Evolutionary conservation across 2,888 invertebrate genomes (phyloP), one percentile per base, ranked within the genome.

Genomic region (Pristionchus maxplancki): DNA sequence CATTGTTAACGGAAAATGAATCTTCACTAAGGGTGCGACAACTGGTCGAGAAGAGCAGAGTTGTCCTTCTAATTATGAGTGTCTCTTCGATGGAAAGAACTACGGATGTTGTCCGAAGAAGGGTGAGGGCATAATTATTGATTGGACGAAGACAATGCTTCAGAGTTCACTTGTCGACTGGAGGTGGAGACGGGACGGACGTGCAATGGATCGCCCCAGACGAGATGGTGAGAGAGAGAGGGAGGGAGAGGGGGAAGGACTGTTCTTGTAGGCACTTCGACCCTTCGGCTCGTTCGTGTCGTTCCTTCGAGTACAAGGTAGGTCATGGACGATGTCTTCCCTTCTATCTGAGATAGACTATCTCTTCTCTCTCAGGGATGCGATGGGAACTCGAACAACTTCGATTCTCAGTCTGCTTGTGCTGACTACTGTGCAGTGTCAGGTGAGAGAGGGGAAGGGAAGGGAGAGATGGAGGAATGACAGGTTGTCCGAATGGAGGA

Each of bases 221-320:
- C 97, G 98, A 98, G 96, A 98, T 98, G 95, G 96, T 84, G 37
- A 40, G 40, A 34, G 34, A 34, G 15, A 34, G 31, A 6, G n/a
- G 5, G 5, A 28, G 28, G 28, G 9, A 4, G 31, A 8, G 15
- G 64, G 6, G 15, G 1, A 20, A 15, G 1, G n/a, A 62, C n/a
- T 28, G 98, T 98, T 90, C 98, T 28, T 88, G 1, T 15, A 90
- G 90, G 90, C 89, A 88, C 85, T 93, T 90, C 88, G 93, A 93
- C 74, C 74, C 89, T 17, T 53, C 88, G n/a, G 67, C 89, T 15
- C 89, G 90, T 24, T 78, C 89, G 17, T 93, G 93, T 64, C 88
- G 89, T 78, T 89, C 93, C 13, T 93, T 93, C 89, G 90, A 84
- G 17, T 84, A 84, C 40, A 84, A 84, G 50, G 81, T 81, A 40